Base-by-base conservation (phyloP, 2,888 invertebrate genomes). In the Alsophila aescularia region DNA sequence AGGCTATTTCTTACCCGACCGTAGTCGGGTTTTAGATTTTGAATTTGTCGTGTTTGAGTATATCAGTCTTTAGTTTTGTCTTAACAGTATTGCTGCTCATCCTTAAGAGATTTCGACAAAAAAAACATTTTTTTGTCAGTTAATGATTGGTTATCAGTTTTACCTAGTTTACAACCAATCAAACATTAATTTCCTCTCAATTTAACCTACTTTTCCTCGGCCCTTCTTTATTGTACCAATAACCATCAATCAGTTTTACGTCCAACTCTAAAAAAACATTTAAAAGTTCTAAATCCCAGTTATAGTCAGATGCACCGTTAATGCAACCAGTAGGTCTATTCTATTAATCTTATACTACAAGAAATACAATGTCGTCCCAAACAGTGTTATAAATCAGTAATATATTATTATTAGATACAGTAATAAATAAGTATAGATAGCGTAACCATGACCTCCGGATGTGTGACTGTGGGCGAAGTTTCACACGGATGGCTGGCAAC, bases 381-480 rank as follows among this genome's bases (percentile, higher is more conserved):
- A 53, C 45, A 27, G 10, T 44, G 32, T 48, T 49, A 41, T 54
- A 52, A 55, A 58, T 55, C 35, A 44, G 15, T 53, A 50, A 57
- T 57, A 34, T 57, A 58, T 45, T 54, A 51, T 49, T 49, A 58
- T 52, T 48, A 39, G 39, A 52, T 50, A 52, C 29, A 10, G 1
- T 32, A 42, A 57, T 59, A 66, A 55, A 52, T 60, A 47, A 43
- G 37, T 63, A 51, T 9, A 40, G 15, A 67, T 52, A n/a, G 60
- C 48, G 43, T 61, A 72, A 66, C 78, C 78, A 75, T 79, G 79
- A 79, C 78, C 77, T 60, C 42, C 9, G 56, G 15, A 39, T 49
- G 27, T 66, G 72, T 67, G n/a, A n/a, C n/a, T n/a, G 72, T 67
- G 42, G 67, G 71, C 70, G 76, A 63, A 60, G 62, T 63, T 70